Evolutionary conservation across 1,140 invertebrate genomes (phyloP), one percentile per base, ranked within the genome.

Genomic region (Littorina saxatilis): DNA sequence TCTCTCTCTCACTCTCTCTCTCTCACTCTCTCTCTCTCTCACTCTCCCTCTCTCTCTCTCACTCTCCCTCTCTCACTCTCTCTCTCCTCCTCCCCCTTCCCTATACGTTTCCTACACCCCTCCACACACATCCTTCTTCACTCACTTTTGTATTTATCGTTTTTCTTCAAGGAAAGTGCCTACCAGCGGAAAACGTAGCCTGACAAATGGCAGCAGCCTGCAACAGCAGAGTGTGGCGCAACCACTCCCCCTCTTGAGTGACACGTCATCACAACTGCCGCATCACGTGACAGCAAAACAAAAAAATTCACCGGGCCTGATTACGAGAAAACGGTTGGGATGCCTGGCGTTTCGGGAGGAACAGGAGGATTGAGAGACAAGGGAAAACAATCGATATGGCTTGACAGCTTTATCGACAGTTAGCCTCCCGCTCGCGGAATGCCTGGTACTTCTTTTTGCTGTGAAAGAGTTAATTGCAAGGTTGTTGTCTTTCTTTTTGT

Each of bases 181-280:
- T 17, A 58, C 9, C 15, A 58, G 47, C 37, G 2, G 72, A 74
- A 74, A 32, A 43, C 40, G 47, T n/a, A 74, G n/a, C 47, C 15
- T 47, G 40, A 43, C 39, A 74, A 47, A 47, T 43, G 47, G 47
- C 47, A 9, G 7, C 37, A 74, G 9, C 29, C 13, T 3, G 37
- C 17, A 66, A 23, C 32, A 27, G 5, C 11, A 29, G 13, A 9
- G 20, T 9, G 39, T n/a, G 39, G 39, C 72, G 27, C 72, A 43
- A 74, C 39, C 47, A 47, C 37, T 52, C 47, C 47, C 37, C 27
- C 3, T 27, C 40, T 15, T 74, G 72, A 74, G 4, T 27, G 39
- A 47, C 72, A 47, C 40, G 72, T 47, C 72, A 52, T 23, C 39
- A 47, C 40, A 74, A 74, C 39, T 74, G 40, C 13, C 39, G 39